Percentiles rank a stretch among this genome's conserved stretches.
These are phyloP conservation scores for Drosophila borealis DNA, from an alignment of 2,888 invertebrate genomes.

Conservation along the genomic window DNA sequence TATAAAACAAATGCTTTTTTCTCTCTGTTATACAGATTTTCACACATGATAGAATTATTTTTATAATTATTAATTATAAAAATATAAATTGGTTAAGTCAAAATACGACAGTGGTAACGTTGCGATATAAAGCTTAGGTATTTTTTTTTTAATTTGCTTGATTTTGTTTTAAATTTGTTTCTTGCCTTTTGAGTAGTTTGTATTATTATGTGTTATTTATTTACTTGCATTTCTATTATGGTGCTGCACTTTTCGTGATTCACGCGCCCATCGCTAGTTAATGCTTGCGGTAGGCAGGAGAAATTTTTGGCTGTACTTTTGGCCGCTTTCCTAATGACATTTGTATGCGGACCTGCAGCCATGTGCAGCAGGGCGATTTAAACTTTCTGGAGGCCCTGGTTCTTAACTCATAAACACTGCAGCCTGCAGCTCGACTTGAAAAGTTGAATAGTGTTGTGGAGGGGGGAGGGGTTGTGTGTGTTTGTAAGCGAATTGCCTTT, in stretches of 20 bases:
- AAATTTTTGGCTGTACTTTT: constrained; percentile 36
- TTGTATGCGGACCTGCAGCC: constrained; percentile 52
- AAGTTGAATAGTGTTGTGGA: constrained; percentile 13
- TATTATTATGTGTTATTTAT: neutral
- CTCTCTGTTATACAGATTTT: too few relatives aligned
- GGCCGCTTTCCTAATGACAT: constrained; percentile 69
- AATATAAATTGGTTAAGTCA: too few relatives aligned
- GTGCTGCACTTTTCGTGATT: constrained; percentile 2
- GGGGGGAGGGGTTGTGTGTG: too few relatives aligned
- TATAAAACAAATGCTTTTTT: too few relatives aligned
- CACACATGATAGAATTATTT: too few relatives aligned
- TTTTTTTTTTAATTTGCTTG: too few relatives aligned
- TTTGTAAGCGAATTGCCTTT: constrained; percentile 14
- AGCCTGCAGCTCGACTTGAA: constrained; percentile 40
- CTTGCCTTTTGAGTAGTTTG: too few relatives aligned
- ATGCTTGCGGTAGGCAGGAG: constrained; percentile 27
- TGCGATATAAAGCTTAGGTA: too few relatives aligned
- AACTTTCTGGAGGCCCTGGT: constrained; percentile 16
- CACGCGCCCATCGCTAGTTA: constrained; percentile 28
- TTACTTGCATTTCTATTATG: neutral
- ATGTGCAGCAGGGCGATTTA: constrained; percentile 51
- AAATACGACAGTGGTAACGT: too few relatives aligned
- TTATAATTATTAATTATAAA: too few relatives aligned
- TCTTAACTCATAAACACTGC: constrained; percentile 29
- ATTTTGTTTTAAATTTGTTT: too few relatives aligned